Evolutionary conservation across 2,797 vertebrate species (phyloP).

Genomic region (Columba guinea): DNA sequence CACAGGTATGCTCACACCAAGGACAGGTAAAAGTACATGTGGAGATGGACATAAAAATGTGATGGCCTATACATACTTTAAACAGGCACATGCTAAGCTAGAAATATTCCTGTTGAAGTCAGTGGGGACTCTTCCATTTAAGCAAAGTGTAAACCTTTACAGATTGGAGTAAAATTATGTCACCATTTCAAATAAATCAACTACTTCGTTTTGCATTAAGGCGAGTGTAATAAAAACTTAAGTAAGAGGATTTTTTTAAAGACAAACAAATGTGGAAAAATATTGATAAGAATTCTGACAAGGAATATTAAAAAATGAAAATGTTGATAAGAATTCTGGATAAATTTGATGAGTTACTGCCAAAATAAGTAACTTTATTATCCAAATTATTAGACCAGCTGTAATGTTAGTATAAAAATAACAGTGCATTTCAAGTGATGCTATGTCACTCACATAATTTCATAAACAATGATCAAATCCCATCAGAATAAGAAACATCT

Average conservation of each 20-base stretch:
- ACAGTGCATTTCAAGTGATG: conserved; percentile 5
- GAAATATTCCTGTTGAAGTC: neutral
- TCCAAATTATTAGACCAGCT: conserved; percentile 51
- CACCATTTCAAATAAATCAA: conserved; percentile 14
- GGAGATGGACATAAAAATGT: neutral
- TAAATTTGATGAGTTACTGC: conserved; percentile 24
- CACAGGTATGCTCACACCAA: neutral
- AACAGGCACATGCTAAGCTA: neutral
- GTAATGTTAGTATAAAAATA: conserved; percentile 33
- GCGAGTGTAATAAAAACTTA: neutral
- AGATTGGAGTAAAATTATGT: neutral
- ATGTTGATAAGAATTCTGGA: conserved; percentile 37
- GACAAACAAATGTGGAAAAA: conserved; percentile 32
- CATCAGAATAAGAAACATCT: conserved; percentile 60
- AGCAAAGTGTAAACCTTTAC: neutral
- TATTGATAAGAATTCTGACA: conserved; percentile 28
- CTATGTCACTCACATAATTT: conserved; percentile 39
- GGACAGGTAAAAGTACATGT: neutral
- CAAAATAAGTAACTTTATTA: conserved; percentile 50
- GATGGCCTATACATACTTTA: neutral
- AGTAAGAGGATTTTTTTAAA: neutral
- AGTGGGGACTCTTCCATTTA: neutral
- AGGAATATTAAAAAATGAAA: conserved; percentile 50
- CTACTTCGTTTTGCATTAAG: neutral
- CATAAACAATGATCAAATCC: conserved; percentile 62